Percentiles rank a stretch among this genome's conserved stretches.
Evolutionary conservation across 2,113 vertebrate genomes (phyloP).

Genomic region (Ceyx melanurus): DNA sequence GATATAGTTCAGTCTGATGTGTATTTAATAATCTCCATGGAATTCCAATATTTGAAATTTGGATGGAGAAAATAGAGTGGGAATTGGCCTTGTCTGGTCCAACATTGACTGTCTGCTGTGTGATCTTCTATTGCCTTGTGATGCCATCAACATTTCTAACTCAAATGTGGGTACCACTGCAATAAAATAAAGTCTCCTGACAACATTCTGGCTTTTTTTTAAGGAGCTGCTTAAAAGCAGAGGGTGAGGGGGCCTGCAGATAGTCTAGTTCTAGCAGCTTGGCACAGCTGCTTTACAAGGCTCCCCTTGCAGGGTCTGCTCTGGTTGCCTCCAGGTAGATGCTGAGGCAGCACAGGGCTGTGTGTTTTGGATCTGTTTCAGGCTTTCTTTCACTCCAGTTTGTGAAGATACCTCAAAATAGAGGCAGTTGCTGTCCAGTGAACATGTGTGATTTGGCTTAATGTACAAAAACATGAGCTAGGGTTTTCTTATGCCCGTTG

Average conservation of each 20-base stretch:
- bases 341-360: not conserved
- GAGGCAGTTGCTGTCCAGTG: conserved; percentile 20
- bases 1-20: not conserved
- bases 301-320: not conserved
- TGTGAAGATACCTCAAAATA: conserved; percentile 31
- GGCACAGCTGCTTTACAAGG: not conserved
- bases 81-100: not conserved
- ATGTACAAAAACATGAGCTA: conserved; percentile 18
- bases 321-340: not conserved
- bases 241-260: not conserved
- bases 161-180: not conserved
- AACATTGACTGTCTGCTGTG: not conserved
- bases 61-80: not conserved
- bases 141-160: not conserved
- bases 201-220: not conserved
- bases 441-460: conserved; percentile 42
- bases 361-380: conserved; percentile 27
- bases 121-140: not conserved
- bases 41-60: not conserved
- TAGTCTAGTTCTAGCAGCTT: not conserved
- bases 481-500: conserved; percentile 42
- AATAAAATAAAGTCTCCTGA: not conserved
- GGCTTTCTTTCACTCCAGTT: not conserved
- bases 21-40: not conserved
- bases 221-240: not conserved